phyloP scores from a whole-genome alignment of 1,140 invertebrate species.

The Metopolophium dirhodum region DNA sequence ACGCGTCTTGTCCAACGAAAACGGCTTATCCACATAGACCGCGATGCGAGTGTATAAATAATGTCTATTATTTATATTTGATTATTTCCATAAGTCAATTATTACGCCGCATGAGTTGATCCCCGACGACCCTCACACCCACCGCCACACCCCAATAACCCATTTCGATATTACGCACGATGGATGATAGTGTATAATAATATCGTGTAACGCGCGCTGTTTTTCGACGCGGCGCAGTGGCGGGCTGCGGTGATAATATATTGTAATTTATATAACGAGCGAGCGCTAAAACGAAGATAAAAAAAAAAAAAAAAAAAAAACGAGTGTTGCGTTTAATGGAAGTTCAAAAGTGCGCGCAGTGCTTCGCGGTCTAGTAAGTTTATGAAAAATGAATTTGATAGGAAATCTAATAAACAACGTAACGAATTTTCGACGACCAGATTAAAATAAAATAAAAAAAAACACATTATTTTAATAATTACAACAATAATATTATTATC shows the following conservation, averaged over 20 bases:
- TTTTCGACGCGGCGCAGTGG: neutral
- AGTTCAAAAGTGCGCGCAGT: neutral
- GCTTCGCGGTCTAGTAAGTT: slow-evolving; percentile 30
- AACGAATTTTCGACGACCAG: neutral
- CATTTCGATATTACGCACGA: neutral
- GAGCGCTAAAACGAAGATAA: neutral
- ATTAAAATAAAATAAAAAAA: neutral
- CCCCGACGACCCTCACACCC: neutral
- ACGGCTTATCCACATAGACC: neutral
- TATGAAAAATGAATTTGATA: slow-evolving; percentile 21
- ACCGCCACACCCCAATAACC: neutral
- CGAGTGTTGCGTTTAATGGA: neutral
- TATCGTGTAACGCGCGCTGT: neutral
- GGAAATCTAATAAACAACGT: neutral
- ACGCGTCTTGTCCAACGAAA: neutral
- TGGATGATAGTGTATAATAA: neutral
- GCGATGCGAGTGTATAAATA: neutral
- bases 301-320: slow-evolving; percentile 10
- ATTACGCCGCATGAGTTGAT: neutral
- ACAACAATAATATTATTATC: neutral
- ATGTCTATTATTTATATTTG: slow-evolving; percentile 7
- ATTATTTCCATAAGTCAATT: neutral
- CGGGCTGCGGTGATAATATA: neutral
- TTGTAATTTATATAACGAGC: neutral
- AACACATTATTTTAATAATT: neutral